Base-by-base conservation (phyloP, 2,797 vertebrate species). In the Lerista edwardsae region DNA sequence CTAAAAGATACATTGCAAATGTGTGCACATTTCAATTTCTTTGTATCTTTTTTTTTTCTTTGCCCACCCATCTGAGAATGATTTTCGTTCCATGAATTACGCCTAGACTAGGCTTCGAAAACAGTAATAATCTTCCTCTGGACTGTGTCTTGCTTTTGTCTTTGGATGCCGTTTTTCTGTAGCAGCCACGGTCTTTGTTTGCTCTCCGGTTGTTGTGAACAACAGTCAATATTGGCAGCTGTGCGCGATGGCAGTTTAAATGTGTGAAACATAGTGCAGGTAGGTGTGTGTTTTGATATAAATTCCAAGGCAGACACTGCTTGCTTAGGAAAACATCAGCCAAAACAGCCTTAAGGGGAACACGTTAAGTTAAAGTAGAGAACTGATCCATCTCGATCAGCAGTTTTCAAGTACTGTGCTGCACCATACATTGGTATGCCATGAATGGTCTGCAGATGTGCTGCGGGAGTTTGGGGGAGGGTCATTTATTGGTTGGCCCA, bases 81-180 rank as follows among this genome's bases (percentile, higher is more conserved):
- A 31, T 82, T 65, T 27, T 51, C 14, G 15, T 51, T 51, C 44
- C 44, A 14, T 36, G 89, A 87, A 92, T 92, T 90, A 89, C 85
- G 91, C 77, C 34, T 90, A 88, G 88, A 91, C 92, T 90, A 92
- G 84, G 85, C 84, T 86, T 92, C 90, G 89, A 88, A 92, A 86
- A 88, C 51, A 2, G 51, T 17, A 55, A 0, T 55, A 83, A 67
- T 79, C 82, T 86, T 86, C 31, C 21, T 84, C 29, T 80, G 85
- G 85, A 92, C 86, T 51, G 12, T 9, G 84, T 34, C 73, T 85
- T 23, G 11, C 84, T 88, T 86, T 79, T 84, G 62, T 47, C 41
- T 74, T 84, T 86, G 90, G 34, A 80, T 69, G 44, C n/a, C 44
- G 1, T 31, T 34, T 57, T 39, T 3, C 27, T 51, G 84, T 47